A percentile compares a stretch with the other conserved stretches of the same genome.
phyloP scores from a whole-genome alignment of 2,888 invertebrate genomes.

The Idaea biselata region DNA sequence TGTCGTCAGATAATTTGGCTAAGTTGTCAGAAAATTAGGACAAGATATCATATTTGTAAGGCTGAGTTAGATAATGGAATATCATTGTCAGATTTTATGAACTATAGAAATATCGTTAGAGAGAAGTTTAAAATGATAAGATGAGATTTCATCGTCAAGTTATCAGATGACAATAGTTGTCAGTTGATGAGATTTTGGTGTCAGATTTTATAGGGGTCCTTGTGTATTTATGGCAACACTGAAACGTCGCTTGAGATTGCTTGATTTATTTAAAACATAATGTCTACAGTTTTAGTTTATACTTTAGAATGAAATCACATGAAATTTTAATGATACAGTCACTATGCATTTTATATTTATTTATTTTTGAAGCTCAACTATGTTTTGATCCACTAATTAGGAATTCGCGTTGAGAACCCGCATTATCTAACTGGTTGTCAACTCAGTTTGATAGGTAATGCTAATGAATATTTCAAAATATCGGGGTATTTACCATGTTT shows the following conservation, averaged over 20 bases:
- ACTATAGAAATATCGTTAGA: too few species aligned
- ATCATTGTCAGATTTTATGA: neutral
- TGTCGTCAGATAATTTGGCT: too few species aligned
- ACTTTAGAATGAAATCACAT: neutral
- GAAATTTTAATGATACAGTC: neutral
- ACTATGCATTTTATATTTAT: neutral
- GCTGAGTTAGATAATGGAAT: slow-evolving; percentile 1
- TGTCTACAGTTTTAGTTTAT: neutral
- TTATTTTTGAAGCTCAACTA: neutral
- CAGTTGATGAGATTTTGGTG: neutral
- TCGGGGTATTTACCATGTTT: too few species aligned
- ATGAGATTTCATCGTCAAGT: neutral
- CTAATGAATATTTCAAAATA: too few species aligned
- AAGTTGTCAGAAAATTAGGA: neutral
- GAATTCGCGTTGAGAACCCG: too few species aligned
- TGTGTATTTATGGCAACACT: neutral
- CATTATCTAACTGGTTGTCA: too few species aligned
- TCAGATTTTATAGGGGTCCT: neutral
- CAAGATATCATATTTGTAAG: slow-evolving; percentile 2
- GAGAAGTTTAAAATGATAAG: too few species aligned
- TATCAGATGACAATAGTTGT: neutral
- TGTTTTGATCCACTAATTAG: too few species aligned
- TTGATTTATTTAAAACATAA: neutral
- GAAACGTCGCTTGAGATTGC: neutral
- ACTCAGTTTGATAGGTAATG: too few species aligned